These are phyloP conservation scores for Acipenser ruthenus DNA, from an alignment of 2,797 vertebrate genomes.

Conservation along the genomic window DNA sequence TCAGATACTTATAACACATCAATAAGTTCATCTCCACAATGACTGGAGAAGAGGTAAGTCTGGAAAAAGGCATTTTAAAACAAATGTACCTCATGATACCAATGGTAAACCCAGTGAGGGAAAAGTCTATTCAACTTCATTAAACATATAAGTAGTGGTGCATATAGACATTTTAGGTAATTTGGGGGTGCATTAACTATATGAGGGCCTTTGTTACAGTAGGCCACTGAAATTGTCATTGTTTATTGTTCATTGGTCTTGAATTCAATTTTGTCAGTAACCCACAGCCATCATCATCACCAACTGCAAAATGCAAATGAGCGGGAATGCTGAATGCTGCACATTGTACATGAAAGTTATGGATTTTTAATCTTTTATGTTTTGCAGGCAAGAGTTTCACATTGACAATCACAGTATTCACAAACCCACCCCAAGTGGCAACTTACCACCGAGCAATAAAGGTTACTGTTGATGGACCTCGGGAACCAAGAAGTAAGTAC, in stretches of 20 bases:
- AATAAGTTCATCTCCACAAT: no score
- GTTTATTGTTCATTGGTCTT: background rate
- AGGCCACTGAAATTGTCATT: constrained; percentile 6
- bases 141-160: background rate
- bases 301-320: background rate
- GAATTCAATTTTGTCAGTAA: constrained; percentile 3
- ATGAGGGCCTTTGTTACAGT: constrained; percentile 14
- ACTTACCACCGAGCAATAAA: constrained; percentile 99
- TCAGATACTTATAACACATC: no score
- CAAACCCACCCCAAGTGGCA: constrained; percentile 97
- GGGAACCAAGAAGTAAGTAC: constrained; percentile 96
- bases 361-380: constrained; percentile 2
- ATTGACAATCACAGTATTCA: constrained; percentile 98
- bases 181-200: constrained; percentile 16
- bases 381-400: constrained; percentile 61
- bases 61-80: no score
- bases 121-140: no score
- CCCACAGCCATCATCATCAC: constrained; percentile 4
- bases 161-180: constrained; percentile 7
- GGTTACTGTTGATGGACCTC: constrained; percentile 96
- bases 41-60: no score
- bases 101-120: no score
- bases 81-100: no score
- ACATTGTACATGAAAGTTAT: background rate
- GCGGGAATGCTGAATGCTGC: background rate